Conservation (phyloP, 2,797 vertebrate species). For the Phoeniculus purpureus region DNA sequence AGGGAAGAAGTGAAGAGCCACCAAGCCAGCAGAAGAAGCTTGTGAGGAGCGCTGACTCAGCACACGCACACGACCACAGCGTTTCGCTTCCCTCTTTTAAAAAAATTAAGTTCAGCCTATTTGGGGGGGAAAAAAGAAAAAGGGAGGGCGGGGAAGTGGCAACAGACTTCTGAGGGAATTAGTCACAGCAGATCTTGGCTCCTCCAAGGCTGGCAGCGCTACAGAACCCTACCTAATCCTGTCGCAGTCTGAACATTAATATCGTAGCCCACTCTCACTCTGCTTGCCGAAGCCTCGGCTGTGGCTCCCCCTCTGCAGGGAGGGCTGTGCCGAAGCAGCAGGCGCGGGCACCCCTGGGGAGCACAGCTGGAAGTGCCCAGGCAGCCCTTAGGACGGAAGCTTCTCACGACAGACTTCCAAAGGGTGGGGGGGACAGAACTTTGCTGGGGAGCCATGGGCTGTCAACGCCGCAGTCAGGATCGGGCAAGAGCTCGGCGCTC, state of each 20-base stretch:
- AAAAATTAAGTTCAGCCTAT: background rate
- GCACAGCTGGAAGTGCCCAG: background rate
- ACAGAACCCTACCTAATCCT: constrained; percentile 27
- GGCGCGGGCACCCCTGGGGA: accelerated
- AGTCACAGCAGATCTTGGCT: constrained; percentile 24
- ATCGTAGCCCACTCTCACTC: background rate
- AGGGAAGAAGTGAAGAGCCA: background rate
- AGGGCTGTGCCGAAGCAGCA: background rate
- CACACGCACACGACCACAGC: background rate
- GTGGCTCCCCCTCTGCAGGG: background rate
- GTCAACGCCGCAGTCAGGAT: accelerated
- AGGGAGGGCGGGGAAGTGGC: background rate
- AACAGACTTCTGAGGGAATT: constrained; percentile 17
- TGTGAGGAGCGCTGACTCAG: background rate
- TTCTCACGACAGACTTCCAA: background rate
- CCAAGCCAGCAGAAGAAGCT: background rate
- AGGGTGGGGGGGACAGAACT: background rate
- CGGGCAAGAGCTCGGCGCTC: background rate
- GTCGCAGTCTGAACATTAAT: constrained; percentile 19
- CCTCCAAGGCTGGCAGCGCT: background rate
- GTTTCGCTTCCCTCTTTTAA: background rate
- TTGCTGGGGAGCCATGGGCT: background rate
- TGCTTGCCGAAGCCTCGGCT: background rate
- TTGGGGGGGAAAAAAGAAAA: background rate
- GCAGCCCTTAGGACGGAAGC: background rate